Evolutionary conservation across 2,888 invertebrate species (phyloP).

Genomic region (Noctua janthina): DNA sequence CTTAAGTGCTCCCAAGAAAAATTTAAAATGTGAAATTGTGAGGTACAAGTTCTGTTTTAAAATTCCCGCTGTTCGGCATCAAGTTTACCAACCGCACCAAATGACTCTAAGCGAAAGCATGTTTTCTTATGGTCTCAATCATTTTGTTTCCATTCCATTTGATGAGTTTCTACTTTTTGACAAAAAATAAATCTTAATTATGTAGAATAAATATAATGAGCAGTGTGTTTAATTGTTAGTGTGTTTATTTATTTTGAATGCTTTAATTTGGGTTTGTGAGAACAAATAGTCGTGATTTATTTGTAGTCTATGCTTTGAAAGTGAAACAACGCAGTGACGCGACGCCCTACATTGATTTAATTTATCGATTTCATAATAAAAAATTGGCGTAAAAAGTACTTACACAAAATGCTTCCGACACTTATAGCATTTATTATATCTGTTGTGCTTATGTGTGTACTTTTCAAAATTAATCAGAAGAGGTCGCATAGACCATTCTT

Average conservation of each 20-base stretch:
- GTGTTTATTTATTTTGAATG: not conserved
- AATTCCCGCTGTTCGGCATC: constrained; percentile 15
- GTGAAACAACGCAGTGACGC: not conserved
- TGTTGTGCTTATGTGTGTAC: constrained; percentile 35
- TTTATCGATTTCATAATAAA: not conserved
- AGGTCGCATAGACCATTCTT: constrained; percentile 51
- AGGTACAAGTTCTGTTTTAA: not conserved
- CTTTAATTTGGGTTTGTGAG: not conserved
- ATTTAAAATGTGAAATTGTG: too few species aligned
- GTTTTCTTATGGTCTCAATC: not conserved
- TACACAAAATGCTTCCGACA: constrained; percentile 20
- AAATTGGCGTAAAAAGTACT: not conserved
- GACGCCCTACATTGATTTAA: not conserved
- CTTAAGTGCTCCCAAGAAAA: not conserved
- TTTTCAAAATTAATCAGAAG: constrained; percentile 65
- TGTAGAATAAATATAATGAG: not conserved
- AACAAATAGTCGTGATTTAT: not conserved
- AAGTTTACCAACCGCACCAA: constrained; percentile 13
- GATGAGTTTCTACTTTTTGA: not conserved
- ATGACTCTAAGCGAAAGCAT: not conserved
- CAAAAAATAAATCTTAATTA: not conserved
- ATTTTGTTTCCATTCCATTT: not conserved
- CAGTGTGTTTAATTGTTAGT: not conserved
- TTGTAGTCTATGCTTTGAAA: not conserved
- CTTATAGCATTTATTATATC: constrained; percentile 24